phyloP scores from a whole-genome alignment of 2,888 invertebrate genomes.

The Bellardia pandia region DNA sequence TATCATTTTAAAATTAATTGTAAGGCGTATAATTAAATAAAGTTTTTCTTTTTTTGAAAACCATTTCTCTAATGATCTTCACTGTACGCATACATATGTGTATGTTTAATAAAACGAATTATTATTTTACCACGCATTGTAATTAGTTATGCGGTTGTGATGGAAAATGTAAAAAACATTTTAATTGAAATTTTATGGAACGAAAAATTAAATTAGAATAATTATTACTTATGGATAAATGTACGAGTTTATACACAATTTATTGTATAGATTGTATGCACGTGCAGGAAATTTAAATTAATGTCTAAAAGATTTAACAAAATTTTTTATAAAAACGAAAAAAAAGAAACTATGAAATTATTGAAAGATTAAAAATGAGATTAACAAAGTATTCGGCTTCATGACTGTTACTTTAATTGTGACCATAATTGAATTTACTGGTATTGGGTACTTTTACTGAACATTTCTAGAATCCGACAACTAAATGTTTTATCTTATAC shows the following conservation, averaged over 20 bases:
- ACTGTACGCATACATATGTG: slow-evolving; percentile 22
- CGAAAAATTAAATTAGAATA: slow-evolving; percentile 58
- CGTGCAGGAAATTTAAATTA: slow-evolving; percentile 19
- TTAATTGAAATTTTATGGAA: slow-evolving; percentile 69
- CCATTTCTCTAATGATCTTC: not conserved
- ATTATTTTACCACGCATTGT: slow-evolving; percentile 65
- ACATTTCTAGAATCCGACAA: too few relatives aligned
- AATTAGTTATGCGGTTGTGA: slow-evolving; percentile 69
- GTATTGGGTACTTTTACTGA: too few relatives aligned
- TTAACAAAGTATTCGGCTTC: not conserved
- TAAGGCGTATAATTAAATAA: too few relatives aligned
- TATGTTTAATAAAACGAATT: slow-evolving; percentile 42
- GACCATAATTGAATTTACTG: too few relatives aligned
- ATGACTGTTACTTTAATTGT: too few relatives aligned
- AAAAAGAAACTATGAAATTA: not conserved
- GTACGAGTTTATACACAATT: not conserved
- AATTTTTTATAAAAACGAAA: not conserved
- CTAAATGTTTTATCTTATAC: too few relatives aligned
- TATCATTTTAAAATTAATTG: too few relatives aligned
- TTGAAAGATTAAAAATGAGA: not conserved
- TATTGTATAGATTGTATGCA: slow-evolving; percentile 20
- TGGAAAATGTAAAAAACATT: slow-evolving; percentile 56
- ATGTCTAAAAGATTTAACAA: not conserved
- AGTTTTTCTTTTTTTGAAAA: too few relatives aligned
- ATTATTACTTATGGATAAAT: slow-evolving; percentile 40